Percentiles rank a stretch among this genome's conserved stretches.
Conservation (phyloP, 2,888 invertebrate species). For the Achlya flavicornis region DNA sequence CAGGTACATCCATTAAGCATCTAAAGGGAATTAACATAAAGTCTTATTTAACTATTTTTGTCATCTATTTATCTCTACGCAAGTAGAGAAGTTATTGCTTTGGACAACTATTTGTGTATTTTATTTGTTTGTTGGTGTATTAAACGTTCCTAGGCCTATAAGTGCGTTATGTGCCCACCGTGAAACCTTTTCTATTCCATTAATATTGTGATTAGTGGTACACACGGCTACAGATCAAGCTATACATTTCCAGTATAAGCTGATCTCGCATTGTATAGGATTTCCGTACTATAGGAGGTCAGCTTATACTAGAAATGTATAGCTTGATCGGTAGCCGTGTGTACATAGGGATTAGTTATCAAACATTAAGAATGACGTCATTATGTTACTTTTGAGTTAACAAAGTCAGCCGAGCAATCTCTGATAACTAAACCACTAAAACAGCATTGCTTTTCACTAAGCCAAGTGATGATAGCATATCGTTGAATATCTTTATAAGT, state of each 20-base stretch:
- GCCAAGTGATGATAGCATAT: no score
- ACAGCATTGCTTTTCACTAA: neutral
- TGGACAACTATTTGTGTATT: neutral
- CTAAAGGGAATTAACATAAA: constrained; percentile 31
- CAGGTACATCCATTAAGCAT: constrained; percentile 66
- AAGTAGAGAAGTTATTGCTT: neutral
- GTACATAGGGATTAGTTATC: no score
- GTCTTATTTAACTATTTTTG: neutral
- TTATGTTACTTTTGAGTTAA: neutral
- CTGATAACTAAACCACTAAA: neutral
- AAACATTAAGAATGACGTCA: neutral
- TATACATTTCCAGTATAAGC: no score
- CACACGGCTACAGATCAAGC: no score
- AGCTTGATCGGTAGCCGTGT: no score
- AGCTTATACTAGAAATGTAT: no score
- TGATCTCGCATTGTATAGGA: no score
- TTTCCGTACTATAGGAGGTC: no score
- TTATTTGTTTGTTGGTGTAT: constrained; percentile 25
- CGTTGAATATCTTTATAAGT: no score
- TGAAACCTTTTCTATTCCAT: neutral
- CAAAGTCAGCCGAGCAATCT: neutral
- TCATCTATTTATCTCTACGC: no score
- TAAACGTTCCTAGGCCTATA: neutral
- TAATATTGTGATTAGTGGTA: no score
- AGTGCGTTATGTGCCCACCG: neutral